Conservation (phyloP, 23 tunicate species). For the Phallusia fumigata region DNA sequence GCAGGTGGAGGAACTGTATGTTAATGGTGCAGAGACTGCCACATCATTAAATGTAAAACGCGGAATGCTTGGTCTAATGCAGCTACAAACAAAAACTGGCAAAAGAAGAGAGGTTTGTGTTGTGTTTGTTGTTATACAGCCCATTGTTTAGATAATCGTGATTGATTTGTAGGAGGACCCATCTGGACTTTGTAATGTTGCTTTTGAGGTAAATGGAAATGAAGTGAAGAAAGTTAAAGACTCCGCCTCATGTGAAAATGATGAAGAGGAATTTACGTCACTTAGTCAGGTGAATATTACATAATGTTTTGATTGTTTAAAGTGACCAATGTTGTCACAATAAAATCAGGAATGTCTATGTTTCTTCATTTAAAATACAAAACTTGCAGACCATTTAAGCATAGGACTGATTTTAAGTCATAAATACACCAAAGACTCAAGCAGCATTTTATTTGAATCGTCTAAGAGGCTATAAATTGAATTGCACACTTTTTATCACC, state of each 20-base stretch:
- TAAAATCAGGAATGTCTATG: no score
- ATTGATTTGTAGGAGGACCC: slow-evolving; percentile 71
- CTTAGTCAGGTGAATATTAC: slow-evolving; percentile 55
- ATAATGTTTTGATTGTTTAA: no score
- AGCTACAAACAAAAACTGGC: slow-evolving; percentile 69
- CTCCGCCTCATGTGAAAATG: slow-evolving; percentile 55
- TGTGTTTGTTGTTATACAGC: no score
- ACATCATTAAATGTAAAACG: slow-evolving; percentile 88
- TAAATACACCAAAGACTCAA: no score
- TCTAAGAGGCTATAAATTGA: no score
- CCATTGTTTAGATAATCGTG: no score
- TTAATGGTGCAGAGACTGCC: slow-evolving; percentile 66
- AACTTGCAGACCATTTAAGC: no score
- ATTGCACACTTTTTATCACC: no score
- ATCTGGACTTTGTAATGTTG: slow-evolving; percentile 61
- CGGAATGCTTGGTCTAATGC: slow-evolving; percentile 85
- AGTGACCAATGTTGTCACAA: no score
- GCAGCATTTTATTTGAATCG: no score
- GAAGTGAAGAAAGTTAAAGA: slow-evolving; percentile 79
- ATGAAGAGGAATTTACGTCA: slow-evolving; percentile 65
- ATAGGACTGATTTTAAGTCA: no score
- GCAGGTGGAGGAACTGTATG: slow-evolving; percentile 72
- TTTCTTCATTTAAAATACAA: no score
- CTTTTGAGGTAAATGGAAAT: slow-evolving; percentile 46
- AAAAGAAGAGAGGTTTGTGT: slow-evolving; percentile 54